Evolutionary conservation across 2,797 vertebrate genomes (phyloP).

Genomic region (Picus viridis): DNA sequence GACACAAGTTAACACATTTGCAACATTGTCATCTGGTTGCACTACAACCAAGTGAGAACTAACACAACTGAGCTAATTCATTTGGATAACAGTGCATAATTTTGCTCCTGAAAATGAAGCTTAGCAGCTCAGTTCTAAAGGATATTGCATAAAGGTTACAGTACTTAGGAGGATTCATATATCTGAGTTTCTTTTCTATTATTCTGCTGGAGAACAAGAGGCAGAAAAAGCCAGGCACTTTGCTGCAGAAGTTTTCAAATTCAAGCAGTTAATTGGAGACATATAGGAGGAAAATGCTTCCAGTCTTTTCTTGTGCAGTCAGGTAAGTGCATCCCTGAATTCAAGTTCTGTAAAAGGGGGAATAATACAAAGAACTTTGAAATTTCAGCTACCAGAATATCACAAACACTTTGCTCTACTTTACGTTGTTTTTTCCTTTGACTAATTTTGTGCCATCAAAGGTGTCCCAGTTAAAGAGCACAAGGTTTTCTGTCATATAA

Average conservation of each 20-base stretch:
- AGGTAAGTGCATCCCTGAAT: slow-evolving; percentile 41
- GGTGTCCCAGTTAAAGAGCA: neutral
- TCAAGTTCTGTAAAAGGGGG: neutral
- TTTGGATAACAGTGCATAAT: slow-evolving; percentile 56
- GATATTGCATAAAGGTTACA: slow-evolving; percentile 22
- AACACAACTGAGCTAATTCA: slow-evolving; percentile 32
- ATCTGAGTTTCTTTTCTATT: slow-evolving; percentile 12
- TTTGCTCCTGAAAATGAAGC: slow-evolving; percentile 39
- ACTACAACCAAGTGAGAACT: slow-evolving; percentile 44
- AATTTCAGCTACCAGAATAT: neutral
- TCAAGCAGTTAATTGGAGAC: neutral
- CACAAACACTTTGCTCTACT: neutral
- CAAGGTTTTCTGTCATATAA: neutral
- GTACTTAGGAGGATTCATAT: neutral
- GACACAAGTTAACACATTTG: slow-evolving; percentile 47
- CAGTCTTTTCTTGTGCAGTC: neutral
- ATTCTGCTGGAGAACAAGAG: slow-evolving; percentile 27
- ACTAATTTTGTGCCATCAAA: neutral
- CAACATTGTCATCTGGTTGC: slow-evolving; percentile 42
- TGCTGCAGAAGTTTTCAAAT: slow-evolving; percentile 23
- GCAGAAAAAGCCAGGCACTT: slow-evolving; percentile 1
- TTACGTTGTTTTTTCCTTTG: neutral
- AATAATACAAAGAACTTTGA: neutral
- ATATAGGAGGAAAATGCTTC: neutral
- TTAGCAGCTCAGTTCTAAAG: slow-evolving; percentile 26